These are phyloP conservation scores for Vombatus ursinus DNA, from an alignment of 2,113 vertebrate genomes.

Conservation along the genomic window DNA sequence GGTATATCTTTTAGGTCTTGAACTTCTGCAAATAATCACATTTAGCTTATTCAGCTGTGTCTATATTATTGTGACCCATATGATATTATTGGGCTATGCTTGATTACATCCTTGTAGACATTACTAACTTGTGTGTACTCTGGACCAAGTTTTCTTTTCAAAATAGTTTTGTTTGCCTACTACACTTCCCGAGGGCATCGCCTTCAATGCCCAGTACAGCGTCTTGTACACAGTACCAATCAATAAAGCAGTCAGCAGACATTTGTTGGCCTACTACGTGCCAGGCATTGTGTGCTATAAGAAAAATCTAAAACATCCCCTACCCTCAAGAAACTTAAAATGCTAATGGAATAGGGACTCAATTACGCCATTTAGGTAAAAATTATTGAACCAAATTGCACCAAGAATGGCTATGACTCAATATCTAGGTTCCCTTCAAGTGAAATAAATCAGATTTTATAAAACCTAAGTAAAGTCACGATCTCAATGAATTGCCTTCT, in stretches of 20 bases:
- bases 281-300: not conserved
- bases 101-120: not conserved
- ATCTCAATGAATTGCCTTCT: not conserved
- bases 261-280: not conserved
- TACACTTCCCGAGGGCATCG: not conserved
- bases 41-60: not conserved
- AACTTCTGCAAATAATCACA: not conserved
- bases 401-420: not conserved
- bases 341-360: not conserved
- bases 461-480: constrained; percentile 10
- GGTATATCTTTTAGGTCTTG: not conserved
- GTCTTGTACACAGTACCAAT: not conserved
- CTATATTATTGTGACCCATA: not conserved
- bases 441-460: constrained; percentile 43
- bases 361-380: fast-evolving
- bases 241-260: not conserved
- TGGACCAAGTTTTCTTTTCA: not conserved
- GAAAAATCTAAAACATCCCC: not conserved
- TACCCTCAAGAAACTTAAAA: not conserved
- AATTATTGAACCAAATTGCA: not conserved
- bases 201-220: not conserved
- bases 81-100: not conserved
- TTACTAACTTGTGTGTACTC: not conserved
- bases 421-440: not conserved
- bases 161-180: not conserved